Evolutionary conservation across 2,888 invertebrate genomes (phyloP).

Genomic region (Papilio gigon): DNA sequence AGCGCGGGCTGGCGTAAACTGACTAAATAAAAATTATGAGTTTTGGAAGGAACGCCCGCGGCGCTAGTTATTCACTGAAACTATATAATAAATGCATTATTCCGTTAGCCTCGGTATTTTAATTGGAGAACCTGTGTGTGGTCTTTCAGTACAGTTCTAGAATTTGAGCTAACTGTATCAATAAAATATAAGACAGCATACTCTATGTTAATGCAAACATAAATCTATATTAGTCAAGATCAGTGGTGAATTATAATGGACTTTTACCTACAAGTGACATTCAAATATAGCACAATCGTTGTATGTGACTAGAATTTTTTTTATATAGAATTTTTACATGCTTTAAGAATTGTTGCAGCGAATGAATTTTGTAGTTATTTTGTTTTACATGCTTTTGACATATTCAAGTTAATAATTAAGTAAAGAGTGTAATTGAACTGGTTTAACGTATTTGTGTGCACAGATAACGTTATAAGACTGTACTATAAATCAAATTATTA

Average conservation of each 20-base stretch:
- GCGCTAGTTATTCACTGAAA: slow-evolving; percentile 65
- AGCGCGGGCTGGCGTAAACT: slow-evolving; percentile 73
- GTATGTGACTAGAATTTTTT: no score
- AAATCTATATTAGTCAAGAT: no score
- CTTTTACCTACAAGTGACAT: no score
- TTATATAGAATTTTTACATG: no score
- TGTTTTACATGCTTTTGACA: no score
- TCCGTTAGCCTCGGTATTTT: slow-evolving; percentile 76
- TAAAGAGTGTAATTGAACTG: neutral
- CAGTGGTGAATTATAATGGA: no score
- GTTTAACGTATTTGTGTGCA: neutral
- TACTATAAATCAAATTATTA: slow-evolving; percentile 2
- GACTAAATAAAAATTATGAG: slow-evolving; percentile 78
- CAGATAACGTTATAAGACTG: neutral
- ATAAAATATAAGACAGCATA: no score
- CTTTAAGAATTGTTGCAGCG: no score
- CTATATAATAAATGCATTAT: slow-evolving; percentile 73
- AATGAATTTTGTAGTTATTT: no score
- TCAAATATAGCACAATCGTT: no score
- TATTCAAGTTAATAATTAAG: slow-evolving; percentile 6
- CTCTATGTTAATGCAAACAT: no score
- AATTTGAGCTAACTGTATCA: neutral
- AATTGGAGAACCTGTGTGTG: slow-evolving; percentile 76
- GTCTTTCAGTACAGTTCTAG: slow-evolving; percentile 55
- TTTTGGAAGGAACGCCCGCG: slow-evolving; percentile 74